Percentiles rank a stretch among this genome's conserved stretches.
phyloP scores from a whole-genome alignment of 2,888 invertebrate species.

The Volucella inflata region DNA sequence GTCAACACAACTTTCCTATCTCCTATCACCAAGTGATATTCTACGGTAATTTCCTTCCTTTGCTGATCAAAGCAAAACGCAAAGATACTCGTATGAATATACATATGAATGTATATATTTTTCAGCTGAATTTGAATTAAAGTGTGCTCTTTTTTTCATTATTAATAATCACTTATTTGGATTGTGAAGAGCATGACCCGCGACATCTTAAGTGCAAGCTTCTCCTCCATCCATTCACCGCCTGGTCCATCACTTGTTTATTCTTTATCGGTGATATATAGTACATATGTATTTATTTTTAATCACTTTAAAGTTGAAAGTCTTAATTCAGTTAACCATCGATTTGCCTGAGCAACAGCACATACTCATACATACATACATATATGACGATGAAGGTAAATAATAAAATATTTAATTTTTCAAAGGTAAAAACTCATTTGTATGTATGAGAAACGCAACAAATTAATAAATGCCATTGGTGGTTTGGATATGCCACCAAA shows the following conservation, averaged over 20 bases:
- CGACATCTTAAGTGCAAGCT: slow-evolving; percentile 39
- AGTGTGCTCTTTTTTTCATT: background rate
- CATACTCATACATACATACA: too few species aligned
- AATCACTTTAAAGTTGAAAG: slow-evolving; percentile 44
- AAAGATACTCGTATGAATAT: too few species aligned
- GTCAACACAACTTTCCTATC: background rate
- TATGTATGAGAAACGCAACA: slow-evolving; percentile 32
- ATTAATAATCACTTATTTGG: slow-evolving; percentile 32
- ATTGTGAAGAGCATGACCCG: slow-evolving; percentile 51
- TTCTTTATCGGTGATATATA: background rate
- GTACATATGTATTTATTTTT: slow-evolving; percentile 36
- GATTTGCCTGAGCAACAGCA: slow-evolving; percentile 12
- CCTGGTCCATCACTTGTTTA: too few species aligned
- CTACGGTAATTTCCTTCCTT: background rate
- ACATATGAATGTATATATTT: too few species aligned
- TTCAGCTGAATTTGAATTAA: slow-evolving; percentile 24
- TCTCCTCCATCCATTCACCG: slow-evolving; percentile 1
- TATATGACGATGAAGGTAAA: background rate
- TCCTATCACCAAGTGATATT: background rate
- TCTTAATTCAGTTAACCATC: slow-evolving; percentile 17
- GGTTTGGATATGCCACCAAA: background rate
- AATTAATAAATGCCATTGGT: slow-evolving; percentile 20
- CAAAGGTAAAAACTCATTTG: slow-evolving; percentile 36
- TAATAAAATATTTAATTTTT: background rate
- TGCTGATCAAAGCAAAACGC: too few species aligned